Percentiles rank a stretch among this genome's conserved stretches.
phyloP scores from a whole-genome alignment of 2,113 vertebrate genomes.

The Rafetus swinhoei region DNA sequence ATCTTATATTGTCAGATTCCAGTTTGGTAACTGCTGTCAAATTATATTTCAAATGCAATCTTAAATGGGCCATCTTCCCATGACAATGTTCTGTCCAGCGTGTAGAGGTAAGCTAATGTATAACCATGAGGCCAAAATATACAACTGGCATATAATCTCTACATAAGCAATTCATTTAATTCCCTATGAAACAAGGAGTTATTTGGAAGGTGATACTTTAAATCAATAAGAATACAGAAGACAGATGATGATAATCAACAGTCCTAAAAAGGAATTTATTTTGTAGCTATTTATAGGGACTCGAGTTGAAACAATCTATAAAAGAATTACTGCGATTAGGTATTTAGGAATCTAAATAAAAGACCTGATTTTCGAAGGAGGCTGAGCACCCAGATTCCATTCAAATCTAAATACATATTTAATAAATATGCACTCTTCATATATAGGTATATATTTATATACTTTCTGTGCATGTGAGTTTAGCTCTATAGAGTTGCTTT shows the following conservation, averaged over 20 bases:
- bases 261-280: neutral
- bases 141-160: neutral
- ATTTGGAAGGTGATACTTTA: neutral
- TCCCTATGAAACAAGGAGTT: neutral
- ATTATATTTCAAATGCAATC: neutral
- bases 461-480: neutral
- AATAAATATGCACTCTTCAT: accelerated
- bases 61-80: neutral
- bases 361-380: neutral
- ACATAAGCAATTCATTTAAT: neutral
- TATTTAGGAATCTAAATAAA: neutral
- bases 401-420: neutral
- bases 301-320: neutral
- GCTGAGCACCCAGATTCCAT: neutral
- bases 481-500: neutral
- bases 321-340: neutral
- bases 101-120: neutral
- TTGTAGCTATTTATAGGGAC: neutral
- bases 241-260: neutral
- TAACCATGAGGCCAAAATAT: neutral
- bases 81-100: neutral
- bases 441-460: neutral
- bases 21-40: neutral
- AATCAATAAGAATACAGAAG: neutral
- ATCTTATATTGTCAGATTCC: neutral